These are phyloP conservation scores for Turritopsis dohrnii DNA, from an alignment of 30 jellyfish, hydroid and myxozoan species.

Conservation along the genomic window DNA sequence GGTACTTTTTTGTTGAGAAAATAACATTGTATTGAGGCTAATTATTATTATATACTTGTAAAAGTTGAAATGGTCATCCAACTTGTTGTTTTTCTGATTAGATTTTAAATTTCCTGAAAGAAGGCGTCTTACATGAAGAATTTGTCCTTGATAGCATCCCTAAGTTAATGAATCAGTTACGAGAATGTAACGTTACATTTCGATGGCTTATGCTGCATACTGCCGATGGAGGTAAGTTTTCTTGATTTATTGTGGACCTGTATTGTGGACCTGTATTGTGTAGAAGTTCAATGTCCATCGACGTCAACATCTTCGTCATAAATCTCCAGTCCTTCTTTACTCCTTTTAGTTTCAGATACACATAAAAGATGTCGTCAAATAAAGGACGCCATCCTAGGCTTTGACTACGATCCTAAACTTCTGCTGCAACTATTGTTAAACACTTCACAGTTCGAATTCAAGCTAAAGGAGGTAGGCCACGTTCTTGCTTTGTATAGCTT, in stretches of 20 bases:
- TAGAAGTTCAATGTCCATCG: too few relatives aligned
- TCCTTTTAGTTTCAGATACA: conserved; percentile 53
- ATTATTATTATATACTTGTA: too few relatives aligned
- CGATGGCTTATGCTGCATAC: conserved; percentile 94
- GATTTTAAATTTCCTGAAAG: conserved; percentile 65
- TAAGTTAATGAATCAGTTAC: conserved; percentile 75
- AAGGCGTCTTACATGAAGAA: conserved; percentile 85
- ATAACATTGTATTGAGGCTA: not conserved
- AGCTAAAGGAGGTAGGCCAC: conserved; percentile 69
- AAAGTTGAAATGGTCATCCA: too few relatives aligned
- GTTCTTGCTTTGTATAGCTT: not conserved
- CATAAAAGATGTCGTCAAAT: conserved; percentile 70
- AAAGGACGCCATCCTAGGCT: conserved; percentile 47
- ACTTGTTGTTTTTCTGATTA: too few relatives aligned
- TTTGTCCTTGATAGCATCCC: conserved; percentile 79
- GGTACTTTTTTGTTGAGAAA: conserved; percentile 22
- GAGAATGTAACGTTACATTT: conserved; percentile 86
- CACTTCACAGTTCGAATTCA: conserved; percentile 81
- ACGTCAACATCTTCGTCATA: too few relatives aligned
- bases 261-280: too few relatives aligned
- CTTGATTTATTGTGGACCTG: too few relatives aligned
- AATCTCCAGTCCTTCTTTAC: not conserved
- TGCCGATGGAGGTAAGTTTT: conserved; percentile 59
- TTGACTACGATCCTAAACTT: conserved; percentile 54
- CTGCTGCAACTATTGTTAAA: conserved; percentile 72